These are phyloP conservation scores for Drosophila pseudoobscura DNA, from an alignment of 1,140 invertebrate species.

Conservation along the genomic window DNA sequence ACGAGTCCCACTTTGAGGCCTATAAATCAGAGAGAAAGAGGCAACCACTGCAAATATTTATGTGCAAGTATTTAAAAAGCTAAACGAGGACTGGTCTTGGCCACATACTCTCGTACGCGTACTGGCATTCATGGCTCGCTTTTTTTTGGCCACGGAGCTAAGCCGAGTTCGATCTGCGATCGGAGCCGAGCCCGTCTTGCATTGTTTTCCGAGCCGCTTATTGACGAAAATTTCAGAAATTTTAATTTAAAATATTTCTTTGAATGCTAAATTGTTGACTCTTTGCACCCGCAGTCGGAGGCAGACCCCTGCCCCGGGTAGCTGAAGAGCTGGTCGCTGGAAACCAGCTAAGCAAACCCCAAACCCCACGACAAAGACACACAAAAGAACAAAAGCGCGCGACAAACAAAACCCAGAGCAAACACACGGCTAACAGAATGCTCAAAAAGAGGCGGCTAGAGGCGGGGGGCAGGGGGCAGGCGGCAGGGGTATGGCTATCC, in stretches of 20 bases:
- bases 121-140: slow-evolving; percentile 17
- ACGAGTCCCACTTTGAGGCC: not conserved
- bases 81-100: slow-evolving; percentile 30
- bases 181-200: slow-evolving; percentile 22
- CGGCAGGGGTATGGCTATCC: slow-evolving; percentile 1
- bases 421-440: slow-evolving; percentile 42
- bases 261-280: slow-evolving; percentile 83
- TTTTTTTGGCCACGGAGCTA: slow-evolving; percentile 10
- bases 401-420: slow-evolving; percentile 77
- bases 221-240: slow-evolving; percentile 83
- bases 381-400: slow-evolving; percentile 81
- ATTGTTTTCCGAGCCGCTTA: slow-evolving; percentile 69
- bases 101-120: slow-evolving; percentile 1
- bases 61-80: slow-evolving; percentile 69
- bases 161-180: too few species aligned
- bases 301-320: slow-evolving; percentile 1
- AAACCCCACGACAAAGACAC: slow-evolving; percentile 71
- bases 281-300: slow-evolving; percentile 61
- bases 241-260: slow-evolving; percentile 84
- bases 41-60: slow-evolving; percentile 35
- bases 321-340: not conserved
- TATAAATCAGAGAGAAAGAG: slow-evolving; percentile 62
- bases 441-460: not conserved
- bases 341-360: slow-evolving; percentile 77
- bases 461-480: not conserved